Percentiles rank a stretch among this genome's conserved stretches.
These are phyloP conservation scores for Lathamus discolor DNA, from an alignment of 2,113 vertebrate genomes.

Conservation along the genomic window DNA sequence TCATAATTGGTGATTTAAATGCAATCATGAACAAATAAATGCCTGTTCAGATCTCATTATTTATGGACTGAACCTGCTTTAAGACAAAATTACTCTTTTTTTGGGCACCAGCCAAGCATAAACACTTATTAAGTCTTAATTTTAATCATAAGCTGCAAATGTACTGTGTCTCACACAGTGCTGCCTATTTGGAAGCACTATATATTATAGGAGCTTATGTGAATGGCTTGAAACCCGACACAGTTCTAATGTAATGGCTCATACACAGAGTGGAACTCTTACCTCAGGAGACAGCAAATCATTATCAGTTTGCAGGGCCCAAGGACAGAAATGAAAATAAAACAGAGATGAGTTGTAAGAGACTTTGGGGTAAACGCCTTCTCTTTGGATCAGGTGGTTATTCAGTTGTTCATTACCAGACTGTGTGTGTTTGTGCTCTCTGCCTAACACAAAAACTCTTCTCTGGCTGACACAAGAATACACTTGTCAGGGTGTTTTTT, in stretches of 20 bases:
- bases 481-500: background rate
- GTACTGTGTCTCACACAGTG: slow-evolving; percentile 46
- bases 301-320: background rate
- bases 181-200: slow-evolving; percentile 58
- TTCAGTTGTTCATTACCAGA: background rate
- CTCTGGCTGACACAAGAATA: background rate
- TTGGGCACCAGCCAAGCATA: slow-evolving; percentile 75
- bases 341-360: background rate
- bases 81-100: slow-evolving; percentile 72
- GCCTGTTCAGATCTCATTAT: slow-evolving; percentile 80
- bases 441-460: background rate
- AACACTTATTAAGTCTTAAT: slow-evolving; percentile 64
- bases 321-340: background rate
- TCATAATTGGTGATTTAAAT: slow-evolving; percentile 81
- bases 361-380: background rate
- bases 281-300: slow-evolving; percentile 5
- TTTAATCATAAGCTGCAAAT: slow-evolving; percentile 66
- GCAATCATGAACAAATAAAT: slow-evolving; percentile 81
- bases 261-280: background rate
- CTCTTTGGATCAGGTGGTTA: background rate
- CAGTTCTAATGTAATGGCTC: slow-evolving; percentile 5
- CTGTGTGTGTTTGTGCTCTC: background rate
- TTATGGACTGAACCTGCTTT: slow-evolving; percentile 75
- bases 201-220: slow-evolving; percentile 29
- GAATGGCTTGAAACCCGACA: slow-evolving; percentile 28